Evolutionary conservation across 1,140 invertebrate species (phyloP), one percentile per base, ranked within the genome.

Genomic region (Ceratina australensis): DNA sequence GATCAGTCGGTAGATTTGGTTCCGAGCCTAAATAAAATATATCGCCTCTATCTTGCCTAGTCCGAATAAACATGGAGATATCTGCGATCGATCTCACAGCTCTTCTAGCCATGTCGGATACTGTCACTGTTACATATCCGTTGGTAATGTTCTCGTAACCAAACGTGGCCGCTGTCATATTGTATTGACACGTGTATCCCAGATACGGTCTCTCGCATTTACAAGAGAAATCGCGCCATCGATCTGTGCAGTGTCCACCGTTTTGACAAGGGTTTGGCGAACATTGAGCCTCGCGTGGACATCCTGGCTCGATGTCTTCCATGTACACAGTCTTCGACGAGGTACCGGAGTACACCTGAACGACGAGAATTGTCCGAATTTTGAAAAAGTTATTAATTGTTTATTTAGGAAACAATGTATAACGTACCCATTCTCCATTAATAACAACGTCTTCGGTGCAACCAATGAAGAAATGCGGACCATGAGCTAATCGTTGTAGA

Each of bases 61-160:
- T 99, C 47, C 97, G 93, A 60, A 98, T 95, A 89, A 99, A 98
- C 95, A 99, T 97, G 2, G 97, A 98, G 56, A 99, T 96, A 88
- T 98, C 97, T 33, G 98, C 94, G 60, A 96, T 95, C 42, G 94
- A 95, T 71, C 95, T 93, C 52, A 98, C 95, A 0, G 95, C 94
- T 42, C 94, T 91, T 28, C 95, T 94, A 1, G 96, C 95, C 50
- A 92, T 89, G 77, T 95, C 94, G 0, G 93, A 92, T 20, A 97
- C 95, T 54, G 91, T 92, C 15, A 98, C 97, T 0, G 93, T 93
- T 18, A 96, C 96, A 75, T 96, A 93, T n/a, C 93, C 92, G 79
- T 95, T 95, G 0, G 93, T 94, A 0, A 95, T 95, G 73, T 96
- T 95, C 90, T 98, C 97, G 83, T 98, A 95, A 0, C 97, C 96